Conservation (phyloP, 1,140 invertebrate genomes). For the Leptoteleia sp. region DNA sequence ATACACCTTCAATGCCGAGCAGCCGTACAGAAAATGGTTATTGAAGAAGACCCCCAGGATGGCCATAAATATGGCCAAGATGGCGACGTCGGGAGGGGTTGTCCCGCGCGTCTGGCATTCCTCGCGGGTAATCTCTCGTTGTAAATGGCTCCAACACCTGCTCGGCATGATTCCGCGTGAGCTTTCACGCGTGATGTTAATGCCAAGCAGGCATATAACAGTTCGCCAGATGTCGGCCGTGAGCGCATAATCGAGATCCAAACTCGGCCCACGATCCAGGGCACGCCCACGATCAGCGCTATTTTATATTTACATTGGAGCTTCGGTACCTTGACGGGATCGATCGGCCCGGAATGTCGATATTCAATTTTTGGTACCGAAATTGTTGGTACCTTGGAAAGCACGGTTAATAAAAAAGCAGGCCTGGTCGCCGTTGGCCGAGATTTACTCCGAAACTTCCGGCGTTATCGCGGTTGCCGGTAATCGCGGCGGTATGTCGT, state of each 20-base stretch:
- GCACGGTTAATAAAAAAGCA: too few species aligned
- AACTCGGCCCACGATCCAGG: constrained; percentile 42
- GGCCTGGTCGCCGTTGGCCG: constrained; percentile 2
- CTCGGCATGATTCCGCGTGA: constrained; percentile 69
- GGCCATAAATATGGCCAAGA: constrained; percentile 6
- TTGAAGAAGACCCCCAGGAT: constrained; percentile 1
- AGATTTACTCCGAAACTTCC: constrained; percentile 63
- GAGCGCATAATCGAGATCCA: constrained; percentile 69
- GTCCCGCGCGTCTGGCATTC: constrained; percentile 49
- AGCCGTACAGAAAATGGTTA: constrained; percentile 18
- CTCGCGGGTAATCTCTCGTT: constrained; percentile 42
- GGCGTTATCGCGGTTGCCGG: constrained; percentile 38
- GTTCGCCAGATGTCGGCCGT: constrained; percentile 66
- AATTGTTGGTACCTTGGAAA: constrained; percentile 1
- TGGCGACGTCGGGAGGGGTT: constrained; percentile 6
- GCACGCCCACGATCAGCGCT: constrained; percentile 20
- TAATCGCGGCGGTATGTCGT: constrained; percentile 22
- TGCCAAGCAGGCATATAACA: constrained; percentile 60
- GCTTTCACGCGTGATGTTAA: constrained; percentile 66
- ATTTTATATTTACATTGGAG: constrained; percentile 18
- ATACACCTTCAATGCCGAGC: constrained; percentile 2
- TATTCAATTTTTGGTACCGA: background rate
- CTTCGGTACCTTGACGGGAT: constrained; percentile 15
- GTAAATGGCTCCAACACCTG: constrained; percentile 66
- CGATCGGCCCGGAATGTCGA: constrained; percentile 16